Conservation (phyloP, 2,113 vertebrate species). For the Lycaon pictus region DNA sequence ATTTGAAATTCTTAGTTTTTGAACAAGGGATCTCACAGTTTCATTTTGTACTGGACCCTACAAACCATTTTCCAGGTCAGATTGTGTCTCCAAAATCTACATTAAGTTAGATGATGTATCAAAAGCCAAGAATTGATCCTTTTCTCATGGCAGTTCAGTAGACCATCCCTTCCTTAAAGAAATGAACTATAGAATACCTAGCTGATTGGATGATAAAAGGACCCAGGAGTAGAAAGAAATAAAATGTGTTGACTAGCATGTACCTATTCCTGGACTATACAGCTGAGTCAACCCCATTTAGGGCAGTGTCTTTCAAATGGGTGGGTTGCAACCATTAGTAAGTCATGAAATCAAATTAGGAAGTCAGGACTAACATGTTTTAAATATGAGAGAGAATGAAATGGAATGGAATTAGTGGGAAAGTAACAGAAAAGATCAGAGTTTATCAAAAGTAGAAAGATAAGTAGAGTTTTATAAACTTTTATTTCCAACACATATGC, state of each 20-base stretch:
- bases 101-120: background rate
- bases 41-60: background rate
- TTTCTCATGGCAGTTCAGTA: background rate
- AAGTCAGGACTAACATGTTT: background rate
- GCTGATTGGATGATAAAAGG: no score
- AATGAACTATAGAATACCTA: background rate
- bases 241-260: background rate
- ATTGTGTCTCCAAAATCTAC: background rate
- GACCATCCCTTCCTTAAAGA: background rate
- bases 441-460: background rate
- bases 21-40: background rate
- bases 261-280: background rate
- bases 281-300: background rate
- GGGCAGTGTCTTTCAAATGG: background rate
- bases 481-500: background rate
- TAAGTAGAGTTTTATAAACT: background rate
- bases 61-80: background rate
- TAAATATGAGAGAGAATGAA: background rate
- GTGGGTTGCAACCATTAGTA: background rate
- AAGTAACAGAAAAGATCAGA: background rate
- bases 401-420: background rate
- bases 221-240: background rate
- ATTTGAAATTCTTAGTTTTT: background rate
- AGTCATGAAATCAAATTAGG: background rate
- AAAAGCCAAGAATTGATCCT: slow-evolving; percentile 1